A percentile compares a stretch with the other conserved stretches of the same genome.
phyloP scores from a whole-genome alignment of 2,888 invertebrate genomes.

The Leucoma salicis region DNA sequence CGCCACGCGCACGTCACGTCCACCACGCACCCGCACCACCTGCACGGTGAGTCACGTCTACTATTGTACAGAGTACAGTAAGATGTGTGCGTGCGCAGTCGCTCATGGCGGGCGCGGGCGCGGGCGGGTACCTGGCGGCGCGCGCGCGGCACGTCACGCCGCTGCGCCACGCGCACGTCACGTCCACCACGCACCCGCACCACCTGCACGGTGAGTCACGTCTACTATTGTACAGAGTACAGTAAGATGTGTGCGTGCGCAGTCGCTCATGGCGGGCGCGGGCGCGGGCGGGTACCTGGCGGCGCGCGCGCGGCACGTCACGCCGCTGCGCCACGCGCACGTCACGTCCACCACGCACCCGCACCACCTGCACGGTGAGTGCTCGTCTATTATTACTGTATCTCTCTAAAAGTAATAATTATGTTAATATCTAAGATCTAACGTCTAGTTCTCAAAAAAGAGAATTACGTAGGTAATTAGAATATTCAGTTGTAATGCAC shows the following conservation, averaged over 20 bases:
- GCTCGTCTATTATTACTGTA: no score
- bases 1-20: constrained; percentile 84
- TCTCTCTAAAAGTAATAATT: no score
- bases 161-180: constrained; percentile 83
- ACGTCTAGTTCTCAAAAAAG: no score
- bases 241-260: no score
- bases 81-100: no score
- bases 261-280: no score
- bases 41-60: constrained; percentile 11
- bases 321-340: constrained; percentile 80
- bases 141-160: constrained; percentile 62
- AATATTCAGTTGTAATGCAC: no score
- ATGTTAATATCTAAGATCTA: no score
- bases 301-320: constrained; percentile 64
- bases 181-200: constrained; percentile 85
- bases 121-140: constrained; percentile 75
- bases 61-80: no score
- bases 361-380: constrained; percentile 61
- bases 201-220: constrained; percentile 50
- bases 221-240: no score
- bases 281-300: constrained; percentile 66
- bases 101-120: constrained; percentile 21
- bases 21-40: constrained; percentile 84
- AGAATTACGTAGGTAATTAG: no score
- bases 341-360: constrained; percentile 86